These are phyloP conservation scores for Anodontia alba DNA, from an alignment of 2,888 invertebrate species.

Conservation along the genomic window DNA sequence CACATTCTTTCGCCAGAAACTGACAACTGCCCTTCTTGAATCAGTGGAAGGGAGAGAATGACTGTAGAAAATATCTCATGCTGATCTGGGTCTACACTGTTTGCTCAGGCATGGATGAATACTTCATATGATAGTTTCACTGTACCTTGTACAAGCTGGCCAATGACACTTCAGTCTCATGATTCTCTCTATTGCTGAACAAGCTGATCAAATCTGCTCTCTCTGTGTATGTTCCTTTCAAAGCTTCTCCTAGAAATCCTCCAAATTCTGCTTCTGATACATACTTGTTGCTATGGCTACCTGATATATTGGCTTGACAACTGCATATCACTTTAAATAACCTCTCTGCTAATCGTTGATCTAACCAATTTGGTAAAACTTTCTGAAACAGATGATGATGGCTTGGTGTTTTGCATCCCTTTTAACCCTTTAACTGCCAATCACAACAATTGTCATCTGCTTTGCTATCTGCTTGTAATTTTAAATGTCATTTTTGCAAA, in stretches of 20 bases:
- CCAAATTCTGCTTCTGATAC: conserved; percentile 50
- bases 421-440: neutral
- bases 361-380: conserved; percentile 42
- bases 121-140: no score
- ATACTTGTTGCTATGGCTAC: conserved; percentile 26
- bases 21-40: no score
- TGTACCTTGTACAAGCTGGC: neutral
- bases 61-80: no score
- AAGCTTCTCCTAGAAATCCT: conserved; percentile 42
- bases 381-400: conserved; percentile 41
- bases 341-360: neutral
- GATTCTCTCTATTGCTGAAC: conserved; percentile 27
- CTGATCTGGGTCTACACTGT: no score
- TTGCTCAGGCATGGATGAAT: no score
- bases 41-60: no score
- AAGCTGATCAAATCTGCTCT: conserved; percentile 43
- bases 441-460: neutral
- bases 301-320: conserved; percentile 35
- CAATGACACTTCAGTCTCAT: neutral
- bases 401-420: neutral
- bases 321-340: conserved; percentile 44
- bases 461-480: no score
- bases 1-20: no score
- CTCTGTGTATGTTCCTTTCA: conserved; percentile 54
- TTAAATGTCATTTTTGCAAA: neutral